phyloP scores from a whole-genome alignment of 2,888 invertebrate species.

The Molorchus minor region DNA sequence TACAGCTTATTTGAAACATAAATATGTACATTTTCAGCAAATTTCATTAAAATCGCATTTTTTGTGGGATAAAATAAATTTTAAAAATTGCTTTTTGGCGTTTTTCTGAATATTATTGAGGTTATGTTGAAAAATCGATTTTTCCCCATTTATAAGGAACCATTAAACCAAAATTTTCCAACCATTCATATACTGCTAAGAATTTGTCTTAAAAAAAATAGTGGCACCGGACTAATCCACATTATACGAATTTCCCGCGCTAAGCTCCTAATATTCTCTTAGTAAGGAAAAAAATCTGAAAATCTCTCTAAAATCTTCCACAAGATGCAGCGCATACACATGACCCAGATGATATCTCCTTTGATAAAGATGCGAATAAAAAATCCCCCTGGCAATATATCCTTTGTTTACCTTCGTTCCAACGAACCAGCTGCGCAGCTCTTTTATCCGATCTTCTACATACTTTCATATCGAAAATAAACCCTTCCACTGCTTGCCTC shows the following conservation, averaged over 20 bases:
- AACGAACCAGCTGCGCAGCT: slow-evolving; percentile 1
- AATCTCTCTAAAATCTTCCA: slow-evolving; percentile 10
- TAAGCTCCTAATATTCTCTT: background rate
- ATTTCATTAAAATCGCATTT: too few relatives aligned
- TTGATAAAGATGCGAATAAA: slow-evolving; percentile 17
- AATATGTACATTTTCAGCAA: too few relatives aligned
- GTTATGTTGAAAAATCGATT: too few relatives aligned
- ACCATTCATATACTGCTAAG: too few relatives aligned
- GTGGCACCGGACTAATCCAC: too few relatives aligned
- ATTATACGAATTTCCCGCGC: background rate
- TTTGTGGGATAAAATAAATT: too few relatives aligned
- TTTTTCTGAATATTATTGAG: too few relatives aligned
- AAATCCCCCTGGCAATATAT: slow-evolving; percentile 9
- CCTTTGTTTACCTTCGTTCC: slow-evolving; percentile 24
- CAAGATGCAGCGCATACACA: slow-evolving; percentile 6
- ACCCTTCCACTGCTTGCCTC: slow-evolving; percentile 14
- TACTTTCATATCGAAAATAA: slow-evolving; percentile 19
- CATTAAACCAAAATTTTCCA: too few relatives aligned
- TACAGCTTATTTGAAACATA: too few relatives aligned
- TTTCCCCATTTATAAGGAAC: too few relatives aligned
- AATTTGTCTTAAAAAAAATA: too few relatives aligned
- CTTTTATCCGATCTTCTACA: slow-evolving; percentile 20
- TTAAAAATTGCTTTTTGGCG: too few relatives aligned
- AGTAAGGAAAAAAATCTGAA: slow-evolving; percentile 5
- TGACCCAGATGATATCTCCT: slow-evolving; percentile 4